Base-by-base conservation (phyloP, 1,140 invertebrate species). In the Odontomachus brunneus region DNA sequence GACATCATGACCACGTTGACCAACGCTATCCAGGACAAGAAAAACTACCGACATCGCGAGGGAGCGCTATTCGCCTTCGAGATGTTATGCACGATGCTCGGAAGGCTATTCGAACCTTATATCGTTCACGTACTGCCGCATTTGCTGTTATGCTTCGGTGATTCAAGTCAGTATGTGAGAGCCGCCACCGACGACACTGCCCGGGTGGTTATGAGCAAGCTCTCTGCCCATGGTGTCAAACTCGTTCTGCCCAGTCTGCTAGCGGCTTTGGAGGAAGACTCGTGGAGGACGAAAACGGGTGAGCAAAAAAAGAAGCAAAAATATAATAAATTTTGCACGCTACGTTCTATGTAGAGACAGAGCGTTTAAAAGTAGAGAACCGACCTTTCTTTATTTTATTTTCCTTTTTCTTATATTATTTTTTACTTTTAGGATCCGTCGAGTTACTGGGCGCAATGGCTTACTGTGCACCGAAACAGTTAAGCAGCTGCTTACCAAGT, bases 281-380 rank as follows among this genome's bases (percentile, higher is more conserved):
- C 98, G 0, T 99, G 99, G 99, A 95, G 99, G 91, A 99, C 99
- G 1, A 99, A 99, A 95, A 98, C 98, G 55, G 98, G 97, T 97
- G 90, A 89, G 38, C n/a, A n/a, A n/a, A n/a, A n/a, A n/a, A n/a
- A n/a, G n/a, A n/a, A n/a, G n/a, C n/a, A n/a, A n/a, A n/a, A n/a
- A n/a, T n/a, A n/a, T n/a, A n/a, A n/a, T n/a, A n/a, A n/a, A n/a
- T n/a, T n/a, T n/a, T n/a, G n/a, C n/a, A n/a, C n/a, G n/a, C n/a
- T n/a, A n/a, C n/a, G n/a, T n/a, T n/a, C n/a, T n/a, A n/a, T n/a
- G n/a, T n/a, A n/a, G n/a, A n/a, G n/a, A n/a, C n/a, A n/a, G n/a
- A n/a, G n/a, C n/a, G n/a, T n/a, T n/a, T n/a, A n/a, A n/a, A n/a
- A n/a, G n/a, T n/a, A n/a, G n/a, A n/a, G n/a, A n/a, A n/a, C n/a